These are phyloP conservation scores for Hemibagrus guttatus DNA, from an alignment of 2,797 vertebrate genomes.

Conservation along the genomic window DNA sequence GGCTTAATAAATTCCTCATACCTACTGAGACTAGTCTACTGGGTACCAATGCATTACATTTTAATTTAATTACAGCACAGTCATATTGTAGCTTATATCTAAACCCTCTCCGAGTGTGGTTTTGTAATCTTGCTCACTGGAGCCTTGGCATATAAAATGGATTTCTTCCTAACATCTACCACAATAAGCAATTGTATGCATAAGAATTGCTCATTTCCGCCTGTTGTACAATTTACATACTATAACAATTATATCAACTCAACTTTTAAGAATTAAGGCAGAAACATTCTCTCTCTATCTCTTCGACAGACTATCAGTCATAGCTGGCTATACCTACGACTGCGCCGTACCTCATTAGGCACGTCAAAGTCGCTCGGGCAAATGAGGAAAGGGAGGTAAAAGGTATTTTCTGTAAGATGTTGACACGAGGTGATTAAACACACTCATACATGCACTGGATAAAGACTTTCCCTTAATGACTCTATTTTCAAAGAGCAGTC, in stretches of 20 bases:
- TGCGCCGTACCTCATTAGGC: conserved; percentile 41
- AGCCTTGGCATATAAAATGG: neutral
- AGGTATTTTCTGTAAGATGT: conserved; percentile 43
- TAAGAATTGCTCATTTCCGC: neutral
- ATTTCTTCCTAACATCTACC: neutral
- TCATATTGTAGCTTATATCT: conserved; percentile 63
- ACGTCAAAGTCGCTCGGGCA: conserved; percentile 39
- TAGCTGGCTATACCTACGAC: neutral
- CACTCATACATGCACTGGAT: conserved; percentile 10
- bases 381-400: conserved; percentile 54
- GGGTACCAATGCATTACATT: conserved; percentile 62
- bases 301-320: neutral
- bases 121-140: conserved; percentile 1
- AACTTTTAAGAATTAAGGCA: neutral
- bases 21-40: conserved; percentile 61
- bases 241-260: neutral
- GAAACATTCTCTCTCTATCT: neutral
- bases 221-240: neutral
- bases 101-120: conserved; percentile 38
- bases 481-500: conserved; percentile 38
- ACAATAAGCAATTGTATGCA: neutral
- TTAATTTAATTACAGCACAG: conserved; percentile 71
- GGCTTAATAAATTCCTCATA: conserved; percentile 66
- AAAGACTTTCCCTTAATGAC: conserved; percentile 52
- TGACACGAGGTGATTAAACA: conserved; percentile 51